Conservation (phyloP, 2,888 invertebrate genomes). For the Agrotis ipsilon region DNA sequence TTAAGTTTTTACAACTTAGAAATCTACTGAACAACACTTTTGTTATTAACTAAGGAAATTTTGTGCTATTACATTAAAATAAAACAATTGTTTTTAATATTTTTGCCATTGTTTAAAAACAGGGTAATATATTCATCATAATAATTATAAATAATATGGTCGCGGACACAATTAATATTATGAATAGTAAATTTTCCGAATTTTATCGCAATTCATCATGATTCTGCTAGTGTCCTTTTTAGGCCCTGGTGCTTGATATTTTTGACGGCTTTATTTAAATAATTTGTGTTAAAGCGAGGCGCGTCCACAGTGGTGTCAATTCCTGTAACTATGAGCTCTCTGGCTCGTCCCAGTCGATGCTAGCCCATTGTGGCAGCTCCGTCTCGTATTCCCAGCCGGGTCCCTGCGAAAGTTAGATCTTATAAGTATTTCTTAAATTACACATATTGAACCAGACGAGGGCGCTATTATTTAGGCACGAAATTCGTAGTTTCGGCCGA, state of each 20-base stretch:
- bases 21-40: conserved; percentile 9
- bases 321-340: conserved; percentile 89
- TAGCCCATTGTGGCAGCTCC: conserved; percentile 97
- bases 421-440: not conserved
- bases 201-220: not conserved
- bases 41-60: not conserved
- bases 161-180: no score
- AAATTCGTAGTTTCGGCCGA: no score
- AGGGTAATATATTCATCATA: no score
- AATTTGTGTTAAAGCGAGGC: conserved; percentile 73
- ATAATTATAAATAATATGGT: no score
- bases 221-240: not conserved
- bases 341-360: conserved; percentile 95
- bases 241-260: no score
- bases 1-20: not conserved
- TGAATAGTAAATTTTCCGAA: no score
- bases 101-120: no score
- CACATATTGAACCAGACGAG: no score
- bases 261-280: conserved; percentile 17
- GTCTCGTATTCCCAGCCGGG: conserved; percentile 99
- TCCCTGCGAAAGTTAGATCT: conserved; percentile 91
- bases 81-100: no score
- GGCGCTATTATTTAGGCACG: no score
- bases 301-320: conserved; percentile 76
- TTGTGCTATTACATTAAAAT: conserved; percentile 13